Conservation (phyloP, 2,797 vertebrate genomes). For the Capromys pilorides region DNA sequence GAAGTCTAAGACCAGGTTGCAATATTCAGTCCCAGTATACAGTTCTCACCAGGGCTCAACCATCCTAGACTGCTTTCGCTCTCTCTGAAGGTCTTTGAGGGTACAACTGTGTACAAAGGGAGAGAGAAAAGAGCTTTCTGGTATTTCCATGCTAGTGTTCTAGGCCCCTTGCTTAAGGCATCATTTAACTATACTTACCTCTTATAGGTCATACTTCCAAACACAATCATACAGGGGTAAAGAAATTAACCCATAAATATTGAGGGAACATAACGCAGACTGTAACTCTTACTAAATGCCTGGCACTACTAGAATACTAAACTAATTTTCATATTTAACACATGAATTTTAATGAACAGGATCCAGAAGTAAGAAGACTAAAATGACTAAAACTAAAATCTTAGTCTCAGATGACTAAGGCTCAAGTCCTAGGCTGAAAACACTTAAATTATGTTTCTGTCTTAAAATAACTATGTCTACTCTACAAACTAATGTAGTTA, state of each 20-base stretch:
- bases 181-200: not conserved
- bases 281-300: not conserved
- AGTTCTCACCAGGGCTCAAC: not conserved
- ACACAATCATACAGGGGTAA: accelerated
- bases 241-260: not conserved
- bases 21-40: not conserved
- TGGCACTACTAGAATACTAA: not conserved
- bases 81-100: not conserved
- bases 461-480: not conserved
- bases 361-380: conserved; percentile 13
- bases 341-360: not conserved
- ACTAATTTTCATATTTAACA: not conserved
- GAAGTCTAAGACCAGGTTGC: not conserved
- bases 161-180: not conserved
- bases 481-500: not conserved
- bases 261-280: not conserved
- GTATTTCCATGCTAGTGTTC: not conserved
- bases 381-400: not conserved
- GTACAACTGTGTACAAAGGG: not conserved
- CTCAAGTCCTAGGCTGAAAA: not conserved
- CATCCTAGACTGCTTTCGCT: not conserved
- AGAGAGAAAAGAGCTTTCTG: not conserved
- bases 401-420: not conserved
- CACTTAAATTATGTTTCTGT: not conserved
- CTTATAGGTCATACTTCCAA: not conserved